phyloP scores from a whole-genome alignment of 92 coral and sea anemone species.

The Zoanthus gigantus region DNA sequence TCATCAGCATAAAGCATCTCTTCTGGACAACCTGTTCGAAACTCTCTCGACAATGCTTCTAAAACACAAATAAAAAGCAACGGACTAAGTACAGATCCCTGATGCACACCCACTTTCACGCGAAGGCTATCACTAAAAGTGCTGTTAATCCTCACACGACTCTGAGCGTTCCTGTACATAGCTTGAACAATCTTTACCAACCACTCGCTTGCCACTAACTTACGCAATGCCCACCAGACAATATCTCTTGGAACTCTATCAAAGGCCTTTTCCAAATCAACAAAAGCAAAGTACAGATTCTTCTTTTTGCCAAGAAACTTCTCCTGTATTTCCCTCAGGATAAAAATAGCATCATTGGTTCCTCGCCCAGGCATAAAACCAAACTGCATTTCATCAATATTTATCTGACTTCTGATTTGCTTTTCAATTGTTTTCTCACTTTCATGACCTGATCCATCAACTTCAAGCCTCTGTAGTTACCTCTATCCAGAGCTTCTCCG shows the following conservation, averaged over 20 bases:
- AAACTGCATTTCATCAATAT: neutral
- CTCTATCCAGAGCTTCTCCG: slow-evolving; percentile 30
- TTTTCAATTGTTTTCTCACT: neutral
- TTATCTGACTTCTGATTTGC: neutral
- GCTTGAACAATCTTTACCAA: slow-evolving; percentile 7
- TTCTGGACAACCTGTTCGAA: no score
- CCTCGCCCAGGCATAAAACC: neutral
- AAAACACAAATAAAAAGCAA: no score
- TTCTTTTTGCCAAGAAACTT: slow-evolving; percentile 37
- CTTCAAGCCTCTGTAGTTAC: slow-evolving; percentile 37
- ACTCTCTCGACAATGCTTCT: no score
- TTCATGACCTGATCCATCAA: slow-evolving; percentile 44
- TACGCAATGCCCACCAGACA: slow-evolving; percentile 31
- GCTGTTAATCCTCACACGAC: neutral
- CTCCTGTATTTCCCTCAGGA: slow-evolving; percentile 34
- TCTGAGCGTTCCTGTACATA: neutral
- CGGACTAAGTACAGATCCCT: no score
- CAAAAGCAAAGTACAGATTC: slow-evolving; percentile 29
- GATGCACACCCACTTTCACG: no score
- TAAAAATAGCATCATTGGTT: slow-evolving; percentile 38
- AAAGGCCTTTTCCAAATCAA: slow-evolving; percentile 50
- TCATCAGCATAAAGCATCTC: no score
- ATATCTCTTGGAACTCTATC: slow-evolving; percentile 1
- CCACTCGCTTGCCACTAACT: slow-evolving; percentile 4
- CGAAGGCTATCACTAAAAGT: no score